Evolutionary conservation across 2,113 vertebrate species (phyloP).

Genomic region (Ceuthmochares aereus): DNA sequence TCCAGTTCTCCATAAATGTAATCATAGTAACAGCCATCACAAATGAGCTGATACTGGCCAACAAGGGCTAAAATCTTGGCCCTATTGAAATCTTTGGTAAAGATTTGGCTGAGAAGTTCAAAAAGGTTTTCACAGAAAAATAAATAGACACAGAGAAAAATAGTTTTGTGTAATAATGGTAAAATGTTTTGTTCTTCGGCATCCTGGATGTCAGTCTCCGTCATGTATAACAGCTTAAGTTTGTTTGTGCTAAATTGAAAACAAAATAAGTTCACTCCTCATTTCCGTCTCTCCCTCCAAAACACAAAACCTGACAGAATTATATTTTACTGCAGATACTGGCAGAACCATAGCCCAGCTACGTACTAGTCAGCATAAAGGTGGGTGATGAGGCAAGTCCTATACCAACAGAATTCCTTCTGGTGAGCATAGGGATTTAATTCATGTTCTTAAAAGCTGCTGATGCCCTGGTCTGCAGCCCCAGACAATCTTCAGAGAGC

Average conservation of each 20-base stretch:
- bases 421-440: neutral
- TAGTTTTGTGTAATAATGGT: neutral
- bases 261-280: neutral
- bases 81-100: neutral
- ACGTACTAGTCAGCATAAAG: neutral
- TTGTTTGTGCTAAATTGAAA: neutral
- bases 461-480: neutral
- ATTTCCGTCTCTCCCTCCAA: neutral
- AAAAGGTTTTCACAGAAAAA: slow-evolving; percentile 7
- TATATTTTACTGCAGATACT: neutral
- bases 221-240: neutral
- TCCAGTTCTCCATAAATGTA: neutral
- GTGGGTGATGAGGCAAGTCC: neutral
- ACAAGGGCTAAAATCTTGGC: neutral
- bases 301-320: neutral
- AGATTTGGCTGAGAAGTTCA: neutral
- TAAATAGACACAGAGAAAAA: neutral
- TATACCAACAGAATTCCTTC: neutral
- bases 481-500: neutral
- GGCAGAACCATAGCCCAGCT: neutral
- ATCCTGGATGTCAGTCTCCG: neutral
- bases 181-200: neutral
- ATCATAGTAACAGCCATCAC: neutral
- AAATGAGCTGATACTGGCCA: neutral
- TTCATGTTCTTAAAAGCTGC: neutral